These are phyloP conservation scores for Ornithoptera priamus DNA, from an alignment of 2,888 invertebrate genomes.

Conservation along the genomic window DNA sequence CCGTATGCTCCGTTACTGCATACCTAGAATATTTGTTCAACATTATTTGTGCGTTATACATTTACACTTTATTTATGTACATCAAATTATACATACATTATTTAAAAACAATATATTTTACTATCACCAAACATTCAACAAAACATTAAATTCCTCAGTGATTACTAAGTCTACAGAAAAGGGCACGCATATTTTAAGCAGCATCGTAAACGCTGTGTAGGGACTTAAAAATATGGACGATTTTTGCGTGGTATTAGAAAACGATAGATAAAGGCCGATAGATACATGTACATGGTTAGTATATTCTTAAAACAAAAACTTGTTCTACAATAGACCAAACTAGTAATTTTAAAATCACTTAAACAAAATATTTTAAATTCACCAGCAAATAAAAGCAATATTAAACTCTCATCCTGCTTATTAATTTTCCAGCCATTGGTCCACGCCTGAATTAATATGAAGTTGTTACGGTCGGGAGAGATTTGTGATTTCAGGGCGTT, in stretches of 20 bases:
- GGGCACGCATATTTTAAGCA: slow-evolving; percentile 8
- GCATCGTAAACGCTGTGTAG: not conserved
- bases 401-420: not conserved
- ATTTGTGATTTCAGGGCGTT: not conserved
- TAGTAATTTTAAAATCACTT: not conserved
- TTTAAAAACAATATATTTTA: slow-evolving; percentile 69
- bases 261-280: not conserved
- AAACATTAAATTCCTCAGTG: slow-evolving; percentile 58
- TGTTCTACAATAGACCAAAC: not conserved
- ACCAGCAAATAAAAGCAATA: not conserved
- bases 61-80: slow-evolving; percentile 80
- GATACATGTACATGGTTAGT: not conserved
- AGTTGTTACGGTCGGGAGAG: not conserved
- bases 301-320: not conserved
- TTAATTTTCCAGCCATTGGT: not conserved
- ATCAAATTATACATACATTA: slow-evolving; percentile 78
- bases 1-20: slow-evolving; percentile 39
- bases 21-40: slow-evolving; percentile 45
- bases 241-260: slow-evolving; percentile 2
- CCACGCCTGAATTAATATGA: not conserved
- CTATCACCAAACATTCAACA: slow-evolving; percentile 69
- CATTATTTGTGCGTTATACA: slow-evolving; percentile 80
- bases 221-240: slow-evolving; percentile 1
- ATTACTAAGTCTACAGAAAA: slow-evolving; percentile 48
- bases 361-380: not conserved